Conservation (phyloP, 2,888 invertebrate genomes). For the Antitype chi region DNA sequence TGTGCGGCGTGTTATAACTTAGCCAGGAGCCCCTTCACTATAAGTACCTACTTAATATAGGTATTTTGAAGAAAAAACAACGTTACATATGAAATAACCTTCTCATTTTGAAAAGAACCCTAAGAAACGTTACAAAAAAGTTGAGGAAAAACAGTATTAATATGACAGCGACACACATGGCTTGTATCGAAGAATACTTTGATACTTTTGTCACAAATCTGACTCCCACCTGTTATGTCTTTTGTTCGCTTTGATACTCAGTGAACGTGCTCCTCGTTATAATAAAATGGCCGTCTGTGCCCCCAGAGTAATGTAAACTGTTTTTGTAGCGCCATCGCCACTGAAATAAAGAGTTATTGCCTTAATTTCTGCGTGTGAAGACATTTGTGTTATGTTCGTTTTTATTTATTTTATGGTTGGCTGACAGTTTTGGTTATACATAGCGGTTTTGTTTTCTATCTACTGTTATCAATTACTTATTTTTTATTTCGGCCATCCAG, state of each 20-base stretch:
- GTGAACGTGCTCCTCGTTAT: slow-evolving; percentile 47
- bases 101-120: background rate
- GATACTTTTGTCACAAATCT: slow-evolving; percentile 25
- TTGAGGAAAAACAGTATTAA: slow-evolving; percentile 2
- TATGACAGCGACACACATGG: slow-evolving; percentile 7
- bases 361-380: slow-evolving; percentile 28
- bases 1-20: no score
- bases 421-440: background rate
- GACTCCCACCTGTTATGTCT: slow-evolving; percentile 49
- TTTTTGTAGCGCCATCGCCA: slow-evolving; percentile 29
- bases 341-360: slow-evolving; percentile 34
- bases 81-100: background rate
- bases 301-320: slow-evolving; percentile 53
- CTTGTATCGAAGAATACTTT: slow-evolving; percentile 18
- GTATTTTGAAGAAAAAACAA: no score
- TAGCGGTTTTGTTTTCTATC: background rate
- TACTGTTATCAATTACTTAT: no score
- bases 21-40: no score
- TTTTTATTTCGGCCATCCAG: no score
- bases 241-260: slow-evolving; percentile 45
- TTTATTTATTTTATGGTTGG: background rate
- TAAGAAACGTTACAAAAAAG: slow-evolving; percentile 1
- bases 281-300: slow-evolving; percentile 26
- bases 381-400: slow-evolving; percentile 8
- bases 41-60: no score